Evolutionary conservation across 2,113 vertebrate genomes (phyloP).

Genomic region (Pelobates fuscus): DNA sequence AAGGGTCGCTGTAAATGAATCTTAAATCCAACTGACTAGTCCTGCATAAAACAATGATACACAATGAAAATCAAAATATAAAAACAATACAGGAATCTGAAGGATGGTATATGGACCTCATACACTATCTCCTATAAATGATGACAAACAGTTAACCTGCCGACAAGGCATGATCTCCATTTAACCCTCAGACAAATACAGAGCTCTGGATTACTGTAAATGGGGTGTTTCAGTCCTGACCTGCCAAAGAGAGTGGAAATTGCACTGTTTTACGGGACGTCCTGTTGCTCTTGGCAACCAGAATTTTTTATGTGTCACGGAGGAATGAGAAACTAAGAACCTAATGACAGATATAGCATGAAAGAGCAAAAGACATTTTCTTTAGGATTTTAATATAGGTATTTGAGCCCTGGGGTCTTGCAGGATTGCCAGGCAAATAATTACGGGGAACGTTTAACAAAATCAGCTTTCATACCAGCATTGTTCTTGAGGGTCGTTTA

Average conservation of each 20-base stretch:
- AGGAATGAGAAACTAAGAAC: constrained; percentile 22
- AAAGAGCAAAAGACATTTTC: constrained; percentile 5
- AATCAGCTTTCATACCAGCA: not conserved
- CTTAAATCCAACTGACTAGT: too few relatives aligned
- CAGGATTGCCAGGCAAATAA: constrained; percentile 1
- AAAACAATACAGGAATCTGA: too few relatives aligned
- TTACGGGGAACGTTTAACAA: constrained; percentile 10
- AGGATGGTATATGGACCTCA: too few relatives aligned
- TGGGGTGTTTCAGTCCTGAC: constrained; percentile 12
- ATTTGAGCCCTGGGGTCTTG: not conserved
- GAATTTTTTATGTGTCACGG: constrained; percentile 25
- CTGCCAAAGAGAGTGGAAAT: constrained; percentile 26
- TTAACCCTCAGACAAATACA: not conserved
- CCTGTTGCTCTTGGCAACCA: constrained; percentile 22
- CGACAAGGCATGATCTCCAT: not conserved
- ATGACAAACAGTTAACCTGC: too few relatives aligned
- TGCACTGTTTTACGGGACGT: constrained; percentile 8
- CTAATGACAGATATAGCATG: constrained; percentile 15
- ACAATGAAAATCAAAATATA: too few relatives aligned
- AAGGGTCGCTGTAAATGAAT: too few relatives aligned
- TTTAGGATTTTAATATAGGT: constrained; percentile 24
- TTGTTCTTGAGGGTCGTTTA: not conserved
- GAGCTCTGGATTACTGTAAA: not conserved
- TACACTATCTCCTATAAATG: too few relatives aligned
- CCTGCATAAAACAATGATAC: too few relatives aligned